A percentile compares a stretch with the other conserved stretches of the same genome.
Evolutionary conservation across 2,113 vertebrate species (phyloP).

Genomic region (Illadopsis cleaveri): DNA sequence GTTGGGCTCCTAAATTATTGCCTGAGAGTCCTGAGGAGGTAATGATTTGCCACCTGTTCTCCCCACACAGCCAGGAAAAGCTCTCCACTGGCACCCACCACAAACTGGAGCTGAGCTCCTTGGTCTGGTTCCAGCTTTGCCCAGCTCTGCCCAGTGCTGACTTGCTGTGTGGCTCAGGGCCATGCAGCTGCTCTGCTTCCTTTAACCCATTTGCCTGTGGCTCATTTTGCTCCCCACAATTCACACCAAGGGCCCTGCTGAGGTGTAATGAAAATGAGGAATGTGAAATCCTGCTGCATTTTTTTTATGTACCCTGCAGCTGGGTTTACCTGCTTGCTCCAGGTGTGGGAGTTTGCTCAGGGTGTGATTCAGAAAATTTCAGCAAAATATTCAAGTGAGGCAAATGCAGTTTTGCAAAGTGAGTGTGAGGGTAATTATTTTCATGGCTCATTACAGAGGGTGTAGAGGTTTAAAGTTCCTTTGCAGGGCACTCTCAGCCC

Average conservation of each 20-base stretch:
- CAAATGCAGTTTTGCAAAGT: background rate
- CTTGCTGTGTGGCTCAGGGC: slow-evolving; percentile 39
- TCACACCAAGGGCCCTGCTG: background rate
- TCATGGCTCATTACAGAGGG: background rate
- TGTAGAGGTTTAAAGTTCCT: background rate
- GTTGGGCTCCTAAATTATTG: background rate
- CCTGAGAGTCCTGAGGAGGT: background rate
- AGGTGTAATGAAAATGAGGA: background rate
- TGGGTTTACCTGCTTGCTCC: background rate
- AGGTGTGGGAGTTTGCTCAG: background rate
- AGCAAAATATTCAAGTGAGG: background rate
- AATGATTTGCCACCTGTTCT: background rate
- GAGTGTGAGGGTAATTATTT: background rate
- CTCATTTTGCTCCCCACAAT: background rate
- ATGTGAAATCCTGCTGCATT: background rate
- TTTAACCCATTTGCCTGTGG: background rate
- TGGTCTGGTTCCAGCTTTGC: background rate
- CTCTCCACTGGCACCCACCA: background rate
- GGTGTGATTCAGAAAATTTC: background rate
- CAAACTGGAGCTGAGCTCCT: background rate
- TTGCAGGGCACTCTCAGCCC: background rate
- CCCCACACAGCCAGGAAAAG: background rate
- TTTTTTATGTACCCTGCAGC: background rate
- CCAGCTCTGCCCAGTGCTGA: background rate
- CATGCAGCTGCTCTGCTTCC: slow-evolving; percentile 55